phyloP scores from a whole-genome alignment of 2,888 invertebrate species.

The Erpobdella octoculata region DNA sequence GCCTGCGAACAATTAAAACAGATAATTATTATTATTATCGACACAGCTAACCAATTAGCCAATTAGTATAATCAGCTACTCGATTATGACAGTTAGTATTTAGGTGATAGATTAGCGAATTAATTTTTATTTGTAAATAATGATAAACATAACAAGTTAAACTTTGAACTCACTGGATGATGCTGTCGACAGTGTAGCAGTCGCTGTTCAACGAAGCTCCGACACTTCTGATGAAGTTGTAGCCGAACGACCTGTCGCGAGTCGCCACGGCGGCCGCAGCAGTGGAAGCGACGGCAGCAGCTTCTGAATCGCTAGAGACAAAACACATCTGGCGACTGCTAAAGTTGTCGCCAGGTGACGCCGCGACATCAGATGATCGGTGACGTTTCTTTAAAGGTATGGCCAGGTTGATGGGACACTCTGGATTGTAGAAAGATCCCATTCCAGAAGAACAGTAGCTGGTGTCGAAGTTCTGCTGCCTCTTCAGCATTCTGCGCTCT shows the following conservation, averaged over 20 bases:
- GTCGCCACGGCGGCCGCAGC: not conserved
- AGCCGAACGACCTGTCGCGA: not conserved
- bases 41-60: not conserved
- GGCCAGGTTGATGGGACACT: not conserved
- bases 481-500: not conserved
- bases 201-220: conserved; percentile 6
- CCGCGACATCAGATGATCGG: not conserved
- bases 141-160: too few species aligned
- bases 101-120: too few species aligned
- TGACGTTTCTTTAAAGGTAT: not conserved
- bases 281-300: too few species aligned
- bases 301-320: too few species aligned
- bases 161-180: not conserved
- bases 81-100: not conserved
- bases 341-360: too few species aligned
- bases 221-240: too few species aligned
- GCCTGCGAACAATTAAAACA: not conserved
- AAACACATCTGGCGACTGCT: too few species aligned
- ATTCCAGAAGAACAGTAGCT: not conserved
- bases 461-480: too few species aligned
- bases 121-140: too few species aligned
- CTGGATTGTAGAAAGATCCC: not conserved
- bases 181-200: conserved; percentile 8
- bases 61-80: not conserved
- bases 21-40: not conserved